A percentile compares a stretch with the other conserved stretches of the same genome.
Conservation (phyloP, 2,113 vertebrate genomes). For the Anguilla rostrata region DNA sequence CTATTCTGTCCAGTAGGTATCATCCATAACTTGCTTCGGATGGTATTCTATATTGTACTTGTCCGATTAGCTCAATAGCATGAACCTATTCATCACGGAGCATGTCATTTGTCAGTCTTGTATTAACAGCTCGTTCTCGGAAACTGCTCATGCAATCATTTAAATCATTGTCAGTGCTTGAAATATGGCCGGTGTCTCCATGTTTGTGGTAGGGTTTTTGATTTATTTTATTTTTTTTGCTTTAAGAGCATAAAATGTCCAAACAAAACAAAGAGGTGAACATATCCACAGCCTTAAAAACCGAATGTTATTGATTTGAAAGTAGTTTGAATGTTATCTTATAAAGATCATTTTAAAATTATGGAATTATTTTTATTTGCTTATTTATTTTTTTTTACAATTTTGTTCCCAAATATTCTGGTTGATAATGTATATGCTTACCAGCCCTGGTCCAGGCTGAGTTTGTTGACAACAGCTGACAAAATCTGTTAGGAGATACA, state of each 20-base stretch:
- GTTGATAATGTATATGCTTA: too few species aligned
- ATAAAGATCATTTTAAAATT: too few species aligned
- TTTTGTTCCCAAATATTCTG: too few species aligned
- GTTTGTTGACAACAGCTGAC: background rate
- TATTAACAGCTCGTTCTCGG: background rate
- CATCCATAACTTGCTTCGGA: background rate
- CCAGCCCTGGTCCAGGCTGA: too few species aligned
- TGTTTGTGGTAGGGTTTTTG: background rate
- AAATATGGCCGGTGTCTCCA: background rate
- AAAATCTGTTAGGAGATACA: background rate
- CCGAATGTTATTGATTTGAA: too few species aligned
- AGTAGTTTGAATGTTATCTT: too few species aligned
- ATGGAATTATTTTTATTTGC: too few species aligned
- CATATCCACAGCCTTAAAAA: too few species aligned
- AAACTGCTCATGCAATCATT: background rate
- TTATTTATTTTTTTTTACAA: too few species aligned
- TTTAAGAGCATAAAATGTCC: too few species aligned
- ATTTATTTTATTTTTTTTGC: too few species aligned
- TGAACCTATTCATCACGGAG: background rate
- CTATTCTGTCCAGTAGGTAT: background rate
- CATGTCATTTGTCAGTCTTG: background rate
- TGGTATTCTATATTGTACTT: background rate
- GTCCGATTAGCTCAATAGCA: background rate
- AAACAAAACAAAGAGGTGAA: too few species aligned
- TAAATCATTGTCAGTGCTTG: background rate